Evolutionary conservation across 2,797 vertebrate genomes (phyloP).

Genomic region (Mallotus villosus): DNA sequence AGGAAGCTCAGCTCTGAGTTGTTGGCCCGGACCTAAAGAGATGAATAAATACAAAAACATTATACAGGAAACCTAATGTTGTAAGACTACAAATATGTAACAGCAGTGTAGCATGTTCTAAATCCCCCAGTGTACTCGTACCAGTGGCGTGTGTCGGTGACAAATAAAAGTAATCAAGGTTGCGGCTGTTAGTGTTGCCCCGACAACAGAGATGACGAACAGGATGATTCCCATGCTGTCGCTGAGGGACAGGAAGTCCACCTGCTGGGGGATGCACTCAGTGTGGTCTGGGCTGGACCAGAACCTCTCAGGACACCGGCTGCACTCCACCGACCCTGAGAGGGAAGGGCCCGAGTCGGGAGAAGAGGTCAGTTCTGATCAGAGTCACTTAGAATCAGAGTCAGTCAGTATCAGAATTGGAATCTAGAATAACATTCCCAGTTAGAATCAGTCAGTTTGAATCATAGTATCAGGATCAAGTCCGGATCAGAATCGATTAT

Average conservation of each 20-base stretch:
- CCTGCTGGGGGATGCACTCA: slow-evolving; percentile 44
- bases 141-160: slow-evolving; percentile 45
- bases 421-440: no score
- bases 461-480: no score
- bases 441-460: neutral
- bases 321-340: slow-evolving; percentile 49
- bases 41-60: neutral
- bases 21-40: slow-evolving; percentile 46
- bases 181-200: slow-evolving; percentile 44
- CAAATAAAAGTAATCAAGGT: slow-evolving; percentile 44
- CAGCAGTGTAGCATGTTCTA: no score
- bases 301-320: slow-evolving; percentile 45
- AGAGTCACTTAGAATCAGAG: neutral
- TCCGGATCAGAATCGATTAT: neutral
- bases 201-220: slow-evolving; percentile 43
- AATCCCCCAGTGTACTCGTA: neutral
- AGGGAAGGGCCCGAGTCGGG: slow-evolving; percentile 6
- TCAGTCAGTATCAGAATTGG: neutral
- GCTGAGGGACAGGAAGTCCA: slow-evolving; percentile 47
- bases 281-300: slow-evolving; percentile 51
- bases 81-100: neutral
- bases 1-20: slow-evolving; percentile 59
- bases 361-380: neutral
- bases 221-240: slow-evolving; percentile 51
- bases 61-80: neutral